These are phyloP conservation scores for Coranthus polyacanthus DNA, from an alignment of 2,797 vertebrate species.

Conservation along the genomic window DNA sequence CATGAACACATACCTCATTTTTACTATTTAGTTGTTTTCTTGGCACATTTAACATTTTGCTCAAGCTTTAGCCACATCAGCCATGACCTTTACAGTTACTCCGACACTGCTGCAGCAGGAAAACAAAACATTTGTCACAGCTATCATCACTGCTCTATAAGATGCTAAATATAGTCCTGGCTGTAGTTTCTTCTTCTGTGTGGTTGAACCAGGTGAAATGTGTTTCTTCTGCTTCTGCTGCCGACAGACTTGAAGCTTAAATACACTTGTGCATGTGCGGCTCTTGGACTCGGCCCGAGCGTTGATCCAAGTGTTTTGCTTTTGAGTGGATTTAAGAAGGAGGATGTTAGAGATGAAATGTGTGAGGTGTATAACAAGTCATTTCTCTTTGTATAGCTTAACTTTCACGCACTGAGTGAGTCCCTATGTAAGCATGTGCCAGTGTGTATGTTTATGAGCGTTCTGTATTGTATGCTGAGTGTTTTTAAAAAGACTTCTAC, in stretches of 20 bases:
- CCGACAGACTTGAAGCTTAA: slow-evolving; percentile 21
- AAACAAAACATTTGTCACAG: slow-evolving; percentile 12
- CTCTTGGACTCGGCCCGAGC: slow-evolving; percentile 30
- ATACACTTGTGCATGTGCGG: slow-evolving; percentile 60
- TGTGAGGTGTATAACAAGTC: slow-evolving; percentile 22
- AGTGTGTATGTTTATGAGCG: slow-evolving; percentile 64
- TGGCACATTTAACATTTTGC: slow-evolving; percentile 12
- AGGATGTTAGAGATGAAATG: slow-evolving; percentile 20
- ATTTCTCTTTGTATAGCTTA: slow-evolving; percentile 51
- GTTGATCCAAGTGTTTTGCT: slow-evolving; percentile 38
- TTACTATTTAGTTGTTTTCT: slow-evolving; percentile 23
- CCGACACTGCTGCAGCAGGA: slow-evolving; percentile 7
- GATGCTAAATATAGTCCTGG: slow-evolving; percentile 31
- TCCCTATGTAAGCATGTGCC: slow-evolving; percentile 77
- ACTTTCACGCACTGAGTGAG: slow-evolving; percentile 56
- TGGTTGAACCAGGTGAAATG: slow-evolving; percentile 34
- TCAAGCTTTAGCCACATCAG: not conserved
- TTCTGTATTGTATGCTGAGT: slow-evolving; percentile 48
- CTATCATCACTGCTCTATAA: slow-evolving; percentile 27
- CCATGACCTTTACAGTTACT: slow-evolving; percentile 16
- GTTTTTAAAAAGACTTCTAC: slow-evolving; percentile 70
- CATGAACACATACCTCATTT: slow-evolving; percentile 58
- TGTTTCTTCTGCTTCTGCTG: slow-evolving; percentile 27
- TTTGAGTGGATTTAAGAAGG: slow-evolving; percentile 27
- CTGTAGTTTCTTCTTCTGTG: slow-evolving; percentile 37